phyloP scores from a whole-genome alignment of 2,797 vertebrate species.

The Chloroceryle inda region DNA sequence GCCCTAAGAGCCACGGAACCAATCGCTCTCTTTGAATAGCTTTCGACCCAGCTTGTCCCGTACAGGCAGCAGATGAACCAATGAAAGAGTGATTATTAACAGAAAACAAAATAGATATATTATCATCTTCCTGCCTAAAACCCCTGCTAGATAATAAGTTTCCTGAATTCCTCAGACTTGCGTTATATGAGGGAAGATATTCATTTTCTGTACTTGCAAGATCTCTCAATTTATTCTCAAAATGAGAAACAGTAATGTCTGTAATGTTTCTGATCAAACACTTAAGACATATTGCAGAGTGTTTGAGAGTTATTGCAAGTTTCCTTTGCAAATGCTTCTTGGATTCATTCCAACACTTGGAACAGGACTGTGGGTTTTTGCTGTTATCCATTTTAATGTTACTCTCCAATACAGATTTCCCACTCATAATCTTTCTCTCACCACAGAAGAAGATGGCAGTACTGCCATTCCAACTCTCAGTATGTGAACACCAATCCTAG shows the following conservation, averaged over 20 bases:
- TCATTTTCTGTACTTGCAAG: background rate
- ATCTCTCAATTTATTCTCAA: background rate
- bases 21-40: background rate
- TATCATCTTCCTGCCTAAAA: background rate
- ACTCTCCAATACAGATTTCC: background rate
- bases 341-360: background rate
- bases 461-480: background rate
- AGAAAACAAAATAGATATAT: background rate
- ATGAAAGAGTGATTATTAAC: background rate
- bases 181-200: background rate
- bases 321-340: conserved; percentile 11
- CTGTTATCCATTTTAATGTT: background rate
- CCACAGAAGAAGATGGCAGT: background rate
- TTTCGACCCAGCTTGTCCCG: background rate
- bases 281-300: background rate
- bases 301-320: background rate
- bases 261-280: conserved; percentile 15
- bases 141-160: background rate
- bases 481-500: background rate
- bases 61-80: background rate
- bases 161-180: background rate
- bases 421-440: background rate
- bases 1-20: background rate
- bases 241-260: background rate
- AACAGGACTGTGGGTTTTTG: background rate